Percentiles rank a stretch among this genome's conserved stretches.
phyloP scores from a whole-genome alignment of 2,113 vertebrate species.

The Platanista minor region DNA sequence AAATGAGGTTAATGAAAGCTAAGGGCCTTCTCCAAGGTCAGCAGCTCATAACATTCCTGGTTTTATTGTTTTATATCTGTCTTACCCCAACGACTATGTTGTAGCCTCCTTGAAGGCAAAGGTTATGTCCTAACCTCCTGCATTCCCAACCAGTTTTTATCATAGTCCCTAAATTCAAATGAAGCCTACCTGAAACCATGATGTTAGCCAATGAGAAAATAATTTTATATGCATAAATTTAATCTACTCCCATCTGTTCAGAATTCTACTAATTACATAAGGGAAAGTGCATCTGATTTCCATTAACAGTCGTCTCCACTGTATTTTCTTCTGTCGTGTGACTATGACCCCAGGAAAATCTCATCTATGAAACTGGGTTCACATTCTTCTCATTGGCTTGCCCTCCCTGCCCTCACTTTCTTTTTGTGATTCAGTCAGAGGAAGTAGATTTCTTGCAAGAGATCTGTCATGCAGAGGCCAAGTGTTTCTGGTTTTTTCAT shows the following conservation, averaged over 20 bases:
- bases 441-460: background rate
- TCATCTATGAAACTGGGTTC: background rate
- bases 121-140: background rate
- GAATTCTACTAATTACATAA: background rate
- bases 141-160: background rate
- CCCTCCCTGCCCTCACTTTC: background rate
- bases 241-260: constrained; percentile 8
- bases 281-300: background rate
- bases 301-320: background rate
- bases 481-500: constrained; percentile 40
- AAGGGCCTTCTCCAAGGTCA: background rate
- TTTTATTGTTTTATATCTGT: background rate
- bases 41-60: background rate
- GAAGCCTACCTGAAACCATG: background rate
- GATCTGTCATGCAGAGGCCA: background rate
- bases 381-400: background rate
- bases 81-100: background rate
- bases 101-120: background rate
- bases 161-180: background rate
- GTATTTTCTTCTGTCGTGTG: background rate
- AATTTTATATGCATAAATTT: background rate
- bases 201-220: constrained; percentile 11
- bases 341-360: background rate
- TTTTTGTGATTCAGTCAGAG: background rate
- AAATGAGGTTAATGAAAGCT: background rate